Conservation (phyloP, 2,113 vertebrate genomes). For the Sterna hirundo region DNA sequence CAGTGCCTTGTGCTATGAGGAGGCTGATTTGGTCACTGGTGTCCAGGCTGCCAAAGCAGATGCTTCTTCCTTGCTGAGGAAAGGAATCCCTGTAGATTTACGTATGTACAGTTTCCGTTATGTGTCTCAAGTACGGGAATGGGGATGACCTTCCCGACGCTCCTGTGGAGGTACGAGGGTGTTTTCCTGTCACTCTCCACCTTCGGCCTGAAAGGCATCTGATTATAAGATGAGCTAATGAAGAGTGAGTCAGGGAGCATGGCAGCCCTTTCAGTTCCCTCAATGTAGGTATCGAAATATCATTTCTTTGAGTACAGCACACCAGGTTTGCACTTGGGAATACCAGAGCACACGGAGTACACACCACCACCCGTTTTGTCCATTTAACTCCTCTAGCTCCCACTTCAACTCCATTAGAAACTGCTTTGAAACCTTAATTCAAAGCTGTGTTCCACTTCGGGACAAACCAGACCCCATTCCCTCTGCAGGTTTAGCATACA, state of each 20-base stretch:
- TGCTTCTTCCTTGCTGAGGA: neutral
- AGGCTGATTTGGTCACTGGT: neutral
- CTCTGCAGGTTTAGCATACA: neutral
- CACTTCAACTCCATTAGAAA: neutral
- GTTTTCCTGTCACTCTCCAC: neutral
- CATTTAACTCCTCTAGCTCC: neutral
- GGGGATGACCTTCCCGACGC: neutral
- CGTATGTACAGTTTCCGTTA: neutral
- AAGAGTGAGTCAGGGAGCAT: neutral
- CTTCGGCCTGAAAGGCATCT: neutral
- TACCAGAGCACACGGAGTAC: rapidly evolving
- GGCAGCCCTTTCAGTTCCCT: neutral
- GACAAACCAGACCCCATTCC: neutral
- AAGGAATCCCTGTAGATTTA: neutral
- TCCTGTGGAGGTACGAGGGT: rapidly evolving
- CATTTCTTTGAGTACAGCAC: neutral
- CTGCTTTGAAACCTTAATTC: neutral
- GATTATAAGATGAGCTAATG: neutral
- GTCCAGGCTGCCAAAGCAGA: neutral
- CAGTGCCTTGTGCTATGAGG: neutral
- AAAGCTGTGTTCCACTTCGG: rapidly evolving
- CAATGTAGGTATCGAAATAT: neutral
- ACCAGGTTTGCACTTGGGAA: rapidly evolving
- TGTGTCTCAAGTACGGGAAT: rapidly evolving
- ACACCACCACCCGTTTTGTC: neutral